Percentiles rank a stretch among this genome's conserved stretches.
Evolutionary conservation across 2,888 invertebrate species (phyloP).

Genomic region (Caenorhabditis sulstoni): DNA sequence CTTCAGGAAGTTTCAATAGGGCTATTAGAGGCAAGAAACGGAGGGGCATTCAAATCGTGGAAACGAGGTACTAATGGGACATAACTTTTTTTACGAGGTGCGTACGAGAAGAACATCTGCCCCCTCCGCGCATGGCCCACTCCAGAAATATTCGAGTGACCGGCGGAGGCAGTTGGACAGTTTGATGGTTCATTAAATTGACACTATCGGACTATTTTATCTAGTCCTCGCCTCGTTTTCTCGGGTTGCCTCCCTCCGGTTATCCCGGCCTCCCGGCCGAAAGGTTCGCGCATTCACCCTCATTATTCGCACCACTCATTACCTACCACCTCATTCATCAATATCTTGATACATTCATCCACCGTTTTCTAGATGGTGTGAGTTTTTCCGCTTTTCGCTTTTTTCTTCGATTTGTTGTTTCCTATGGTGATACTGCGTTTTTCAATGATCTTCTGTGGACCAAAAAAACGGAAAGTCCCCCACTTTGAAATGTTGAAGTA

Average conservation of each 20-base stretch:
- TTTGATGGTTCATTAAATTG: slow-evolving; percentile 65
- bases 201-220: slow-evolving; percentile 64
- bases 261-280: slow-evolving; percentile 24
- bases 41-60: slow-evolving; percentile 26
- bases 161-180: slow-evolving; percentile 45
- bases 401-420: not conserved
- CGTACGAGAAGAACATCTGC: slow-evolving; percentile 43
- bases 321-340: slow-evolving; percentile 40
- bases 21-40: not conserved
- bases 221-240: slow-evolving; percentile 34
- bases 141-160: slow-evolving; percentile 20
- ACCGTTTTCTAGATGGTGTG: not conserved
- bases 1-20: not conserved
- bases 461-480: slow-evolving; percentile 12
- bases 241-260: too few relatives aligned
- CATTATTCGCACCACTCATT: slow-evolving; percentile 55
- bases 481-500: not conserved
- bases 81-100: slow-evolving; percentile 61
- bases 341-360: slow-evolving; percentile 31
- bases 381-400: not conserved
- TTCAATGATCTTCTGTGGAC: too few relatives aligned
- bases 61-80: slow-evolving; percentile 16
- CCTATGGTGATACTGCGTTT: too few relatives aligned
- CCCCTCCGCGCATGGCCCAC: too few relatives aligned
- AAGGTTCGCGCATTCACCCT: slow-evolving; percentile 58